Evolutionary conservation across 2,113 vertebrate species (phyloP), one percentile per base, ranked within the genome.

Genomic region (Lates calcarifer): DNA sequence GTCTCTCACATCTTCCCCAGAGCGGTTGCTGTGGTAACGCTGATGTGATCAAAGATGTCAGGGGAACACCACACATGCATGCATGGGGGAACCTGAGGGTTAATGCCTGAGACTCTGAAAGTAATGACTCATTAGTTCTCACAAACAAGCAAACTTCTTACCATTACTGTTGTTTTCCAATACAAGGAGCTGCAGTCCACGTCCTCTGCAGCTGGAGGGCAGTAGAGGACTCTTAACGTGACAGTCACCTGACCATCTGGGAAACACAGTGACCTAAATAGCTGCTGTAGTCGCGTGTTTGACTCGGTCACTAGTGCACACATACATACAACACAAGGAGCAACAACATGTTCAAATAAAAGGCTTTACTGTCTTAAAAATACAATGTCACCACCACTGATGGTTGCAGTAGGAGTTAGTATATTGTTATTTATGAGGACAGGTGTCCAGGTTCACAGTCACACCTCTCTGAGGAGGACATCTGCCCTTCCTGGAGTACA

Each of bases 241-340:
- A 35, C 1, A 2, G 79, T 92, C 91, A 89, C 77, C 77, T 90
- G 90, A 87, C 49, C 3, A 58, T 68, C 74, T 85, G 56, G 57
- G 76, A 86, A 72, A 70, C 88, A 82, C 88, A 81, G 79, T 94
- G 93, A 94, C 94, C 93, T 87, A 93, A 80, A 93, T 93, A 88
- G 51, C 85, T 74, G 81, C 83, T 53, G 84, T 56, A 37, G 65
- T 80, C 24, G 1, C 71, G 22, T 74, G 45, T 60, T 60, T 89
- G 82, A 79, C 80, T 85, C 14, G 61, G 79, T 86, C 82, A 83
- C 74, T 60, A 18, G 70, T 53, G 6, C 58, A 67, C 73, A 75
- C 55, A 31, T 2, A 33, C 33, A 33, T 6, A 33, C 39, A 41
- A 4, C 47, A 22, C 55, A 39, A 2, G 15, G 26, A 33, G 37